Conservation (phyloP, 2,888 invertebrate species). For the Sisyra nigra region DNA sequence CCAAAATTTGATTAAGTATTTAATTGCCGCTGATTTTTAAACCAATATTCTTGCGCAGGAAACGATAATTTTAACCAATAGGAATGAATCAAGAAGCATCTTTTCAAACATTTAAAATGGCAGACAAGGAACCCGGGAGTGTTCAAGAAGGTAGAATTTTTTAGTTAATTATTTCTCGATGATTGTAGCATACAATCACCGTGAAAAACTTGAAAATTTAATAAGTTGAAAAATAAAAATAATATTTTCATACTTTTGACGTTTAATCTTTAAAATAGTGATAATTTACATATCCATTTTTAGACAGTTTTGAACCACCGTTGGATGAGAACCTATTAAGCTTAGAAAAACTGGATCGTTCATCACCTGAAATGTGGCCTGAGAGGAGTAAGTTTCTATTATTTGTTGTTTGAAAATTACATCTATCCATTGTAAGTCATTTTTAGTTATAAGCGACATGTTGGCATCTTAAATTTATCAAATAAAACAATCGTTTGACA, state of each 20-base stretch:
- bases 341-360: slow-evolving; percentile 78
- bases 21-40: too few relatives aligned
- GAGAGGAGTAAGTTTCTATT: slow-evolving; percentile 68
- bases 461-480: too few relatives aligned
- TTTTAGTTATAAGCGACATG: too few relatives aligned
- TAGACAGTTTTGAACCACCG: slow-evolving; percentile 2
- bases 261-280: slow-evolving; percentile 1
- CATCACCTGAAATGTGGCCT: slow-evolving; percentile 95
- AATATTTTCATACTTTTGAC: background rate
- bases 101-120: slow-evolving; percentile 32
- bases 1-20: too few relatives aligned
- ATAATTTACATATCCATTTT: background rate
- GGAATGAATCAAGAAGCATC: background rate
- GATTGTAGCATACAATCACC: background rate
- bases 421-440: background rate
- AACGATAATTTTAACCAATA: too few relatives aligned
- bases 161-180: background rate
- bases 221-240: background rate
- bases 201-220: background rate
- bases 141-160: slow-evolving; percentile 39
- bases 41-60: too few relatives aligned
- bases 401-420: slow-evolving; percentile 3
- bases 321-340: slow-evolving; percentile 66
- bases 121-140: slow-evolving; percentile 45
- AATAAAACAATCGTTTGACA: too few relatives aligned